Conservation (phyloP, 2,797 vertebrate species). For the Cygnus olor region DNA sequence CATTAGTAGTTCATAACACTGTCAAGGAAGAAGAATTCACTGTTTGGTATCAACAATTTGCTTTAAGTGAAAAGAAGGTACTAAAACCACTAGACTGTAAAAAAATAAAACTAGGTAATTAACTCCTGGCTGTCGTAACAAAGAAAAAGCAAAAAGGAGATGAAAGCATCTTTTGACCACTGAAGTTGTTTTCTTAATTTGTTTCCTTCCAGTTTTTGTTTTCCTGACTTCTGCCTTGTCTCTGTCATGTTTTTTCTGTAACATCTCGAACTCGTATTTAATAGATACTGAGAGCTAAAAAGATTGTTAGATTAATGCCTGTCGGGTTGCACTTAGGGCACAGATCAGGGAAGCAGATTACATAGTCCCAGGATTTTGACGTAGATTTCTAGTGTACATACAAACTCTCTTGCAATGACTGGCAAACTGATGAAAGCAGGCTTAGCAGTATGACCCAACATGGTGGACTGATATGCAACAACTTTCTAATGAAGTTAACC, state of each 20-base stretch:
- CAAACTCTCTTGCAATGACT: not conserved
- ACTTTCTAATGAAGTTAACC: not conserved
- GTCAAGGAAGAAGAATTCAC: not conserved
- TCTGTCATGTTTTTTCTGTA: not conserved
- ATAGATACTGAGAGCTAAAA: not conserved
- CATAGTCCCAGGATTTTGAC: not conserved
- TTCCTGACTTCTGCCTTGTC: not conserved
- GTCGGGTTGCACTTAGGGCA: not conserved
- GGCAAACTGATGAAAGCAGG: not conserved
- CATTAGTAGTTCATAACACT: not conserved
- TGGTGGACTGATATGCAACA: not conserved
- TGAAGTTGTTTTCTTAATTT: not conserved
- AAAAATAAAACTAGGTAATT: not conserved
- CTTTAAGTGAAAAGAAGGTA: not conserved
- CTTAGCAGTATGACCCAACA: not conserved
- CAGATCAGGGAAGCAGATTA: not conserved
- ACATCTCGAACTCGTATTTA: not conserved
- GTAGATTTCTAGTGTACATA: not conserved
- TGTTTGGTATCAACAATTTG: not conserved
- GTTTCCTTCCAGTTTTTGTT: not conserved
- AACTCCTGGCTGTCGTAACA: not conserved
- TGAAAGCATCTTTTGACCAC: not conserved
- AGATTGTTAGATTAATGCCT: not conserved
- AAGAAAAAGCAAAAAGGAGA: not conserved
- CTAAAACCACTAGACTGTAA: not conserved